Percentiles rank a stretch among this genome's conserved stretches.
Evolutionary conservation across 2,888 invertebrate genomes (phyloP).

Genomic region (Drosophila barbarae): DNA sequence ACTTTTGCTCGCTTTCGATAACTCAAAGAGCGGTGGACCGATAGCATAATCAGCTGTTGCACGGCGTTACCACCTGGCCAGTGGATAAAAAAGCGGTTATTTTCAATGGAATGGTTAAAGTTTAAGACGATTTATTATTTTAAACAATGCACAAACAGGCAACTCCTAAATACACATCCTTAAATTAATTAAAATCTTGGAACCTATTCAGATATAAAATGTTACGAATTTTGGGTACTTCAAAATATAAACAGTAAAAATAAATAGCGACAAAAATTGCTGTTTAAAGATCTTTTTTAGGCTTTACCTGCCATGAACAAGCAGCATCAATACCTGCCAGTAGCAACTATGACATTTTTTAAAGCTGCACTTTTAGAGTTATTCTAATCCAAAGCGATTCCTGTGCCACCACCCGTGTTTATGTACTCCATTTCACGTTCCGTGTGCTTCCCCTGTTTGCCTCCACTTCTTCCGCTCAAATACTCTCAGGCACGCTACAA

Average conservation of each 20-base stretch:
- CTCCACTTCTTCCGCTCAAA: background rate
- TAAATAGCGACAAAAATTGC: too few species aligned
- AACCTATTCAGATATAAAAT: background rate
- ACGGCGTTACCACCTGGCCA: conserved; percentile 15
- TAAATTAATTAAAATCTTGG: background rate
- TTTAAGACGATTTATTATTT: too few species aligned
- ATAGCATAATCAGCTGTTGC: conserved; percentile 27
- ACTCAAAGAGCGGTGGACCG: conserved; percentile 7
- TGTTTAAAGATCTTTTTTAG: too few species aligned
- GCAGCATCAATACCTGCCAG: too few species aligned
- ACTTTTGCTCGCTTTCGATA: conserved; percentile 11
- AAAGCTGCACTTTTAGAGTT: background rate
- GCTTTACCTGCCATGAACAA: too few species aligned
- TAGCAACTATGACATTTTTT: too few species aligned
- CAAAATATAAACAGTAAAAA: background rate
- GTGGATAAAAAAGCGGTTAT: background rate
- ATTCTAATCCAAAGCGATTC: background rate
- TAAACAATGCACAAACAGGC: too few species aligned
- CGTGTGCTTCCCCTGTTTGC: conserved; percentile 15
- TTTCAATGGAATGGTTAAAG: background rate
- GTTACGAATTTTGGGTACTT: background rate
- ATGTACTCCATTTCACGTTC: background rate
- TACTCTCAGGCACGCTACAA: background rate
- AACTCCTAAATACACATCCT: background rate
- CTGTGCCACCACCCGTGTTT: background rate